A percentile compares a stretch with the other conserved stretches of the same genome.
Conservation (phyloP, 2,113 vertebrate species). For the Saccopteryx bilineata region DNA sequence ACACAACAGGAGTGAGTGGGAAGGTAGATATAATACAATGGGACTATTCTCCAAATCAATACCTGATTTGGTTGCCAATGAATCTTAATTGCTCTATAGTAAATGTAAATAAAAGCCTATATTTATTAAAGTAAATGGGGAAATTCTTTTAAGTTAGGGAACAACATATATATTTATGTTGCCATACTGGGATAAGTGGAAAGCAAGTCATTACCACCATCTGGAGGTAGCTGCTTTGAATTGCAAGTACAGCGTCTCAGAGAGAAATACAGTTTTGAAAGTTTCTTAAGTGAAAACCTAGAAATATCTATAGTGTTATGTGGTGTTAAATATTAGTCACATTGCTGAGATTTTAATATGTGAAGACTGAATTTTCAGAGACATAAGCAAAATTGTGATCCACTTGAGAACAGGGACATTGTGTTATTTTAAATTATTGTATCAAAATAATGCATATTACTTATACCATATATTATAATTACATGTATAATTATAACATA, state of each 20-base stretch:
- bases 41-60: background rate
- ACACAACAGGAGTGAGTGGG: background rate
- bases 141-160: background rate
- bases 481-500: background rate
- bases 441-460: background rate
- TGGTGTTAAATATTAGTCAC: background rate
- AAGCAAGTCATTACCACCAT: background rate
- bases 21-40: rapidly evolving
- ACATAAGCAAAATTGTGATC: background rate
- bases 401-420: background rate
- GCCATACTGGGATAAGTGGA: background rate
- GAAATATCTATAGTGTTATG: background rate
- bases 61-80: background rate
- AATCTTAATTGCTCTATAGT: background rate
- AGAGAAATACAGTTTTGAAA: background rate
- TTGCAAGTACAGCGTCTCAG: background rate
- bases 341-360: background rate
- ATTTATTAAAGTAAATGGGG: background rate
- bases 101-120: background rate
- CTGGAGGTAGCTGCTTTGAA: conserved; percentile 7
- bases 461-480: background rate
- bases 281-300: background rate
- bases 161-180: background rate
- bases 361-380: background rate
- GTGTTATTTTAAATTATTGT: conserved; percentile 2